Evolutionary conservation across 2,888 invertebrate genomes (phyloP).

Genomic region (Limnephilus marmoratus): DNA sequence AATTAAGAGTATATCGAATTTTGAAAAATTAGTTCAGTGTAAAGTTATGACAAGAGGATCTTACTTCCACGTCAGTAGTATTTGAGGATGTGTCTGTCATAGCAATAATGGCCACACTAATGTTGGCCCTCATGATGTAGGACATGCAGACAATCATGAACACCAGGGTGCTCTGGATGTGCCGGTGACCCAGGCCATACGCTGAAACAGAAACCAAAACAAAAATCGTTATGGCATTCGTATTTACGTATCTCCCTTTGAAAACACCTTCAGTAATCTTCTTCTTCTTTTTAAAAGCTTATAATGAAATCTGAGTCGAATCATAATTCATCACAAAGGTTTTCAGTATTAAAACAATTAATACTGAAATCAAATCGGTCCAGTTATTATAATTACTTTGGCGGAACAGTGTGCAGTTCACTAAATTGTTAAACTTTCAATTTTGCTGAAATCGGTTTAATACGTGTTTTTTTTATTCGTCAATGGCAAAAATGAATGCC

Average conservation of each 20-base stretch:
- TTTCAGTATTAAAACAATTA: no score
- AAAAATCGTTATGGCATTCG: not conserved
- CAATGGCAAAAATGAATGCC: no score
- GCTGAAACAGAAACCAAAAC: conserved; percentile 50
- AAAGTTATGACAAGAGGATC: not conserved
- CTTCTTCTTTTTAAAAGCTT: no score
- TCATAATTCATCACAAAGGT: no score
- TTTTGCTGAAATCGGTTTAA: not conserved
- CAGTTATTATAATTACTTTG: no score
- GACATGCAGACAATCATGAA: conserved; percentile 74
- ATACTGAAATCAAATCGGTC: no score
- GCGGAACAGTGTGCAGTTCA: no score
- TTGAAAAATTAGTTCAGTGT: not conserved
- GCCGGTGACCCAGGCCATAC: conserved; percentile 75
- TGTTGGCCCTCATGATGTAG: conserved; percentile 76
- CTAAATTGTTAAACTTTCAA: no score
- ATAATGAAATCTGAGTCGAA: no score
- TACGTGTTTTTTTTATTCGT: not conserved
- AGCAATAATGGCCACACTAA: conserved; percentile 77
- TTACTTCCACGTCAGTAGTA: conserved; percentile 73
- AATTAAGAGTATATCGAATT: no score
- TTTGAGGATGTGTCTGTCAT: conserved; percentile 71
- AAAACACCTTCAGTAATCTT: no score
- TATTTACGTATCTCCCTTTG: no score
- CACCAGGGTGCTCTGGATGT: conserved; percentile 77